Percentiles rank a stretch among this genome's conserved stretches.
Conservation (phyloP, 2,113 vertebrate genomes). For the Axis porcinus region DNA sequence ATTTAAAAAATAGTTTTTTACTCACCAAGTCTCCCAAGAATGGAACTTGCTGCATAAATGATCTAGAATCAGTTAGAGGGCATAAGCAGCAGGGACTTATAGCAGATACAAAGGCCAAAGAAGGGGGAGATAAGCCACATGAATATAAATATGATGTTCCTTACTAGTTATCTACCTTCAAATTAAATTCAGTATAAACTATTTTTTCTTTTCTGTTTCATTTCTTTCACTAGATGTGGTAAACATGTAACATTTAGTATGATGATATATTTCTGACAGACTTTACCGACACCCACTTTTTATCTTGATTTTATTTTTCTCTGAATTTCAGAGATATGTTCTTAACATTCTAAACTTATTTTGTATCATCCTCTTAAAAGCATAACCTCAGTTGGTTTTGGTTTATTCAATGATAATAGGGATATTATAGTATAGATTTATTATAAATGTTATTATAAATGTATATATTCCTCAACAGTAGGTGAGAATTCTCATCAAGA, state of each 20-base stretch:
- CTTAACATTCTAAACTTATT: not conserved
- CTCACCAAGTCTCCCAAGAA: constrained; percentile 41
- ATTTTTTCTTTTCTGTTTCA: not conserved
- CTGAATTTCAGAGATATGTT: not conserved
- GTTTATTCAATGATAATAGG: not conserved
- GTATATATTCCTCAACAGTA: not conserved
- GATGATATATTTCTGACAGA: not conserved
- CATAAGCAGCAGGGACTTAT: not conserved
- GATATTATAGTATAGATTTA: not conserved
- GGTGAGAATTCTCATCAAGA: not conserved
- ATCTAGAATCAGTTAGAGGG: not conserved
- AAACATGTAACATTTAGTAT: not conserved
- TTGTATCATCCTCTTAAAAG: not conserved
- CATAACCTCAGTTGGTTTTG: not conserved
- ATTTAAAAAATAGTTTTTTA: constrained; percentile 46
- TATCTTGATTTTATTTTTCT: not conserved
- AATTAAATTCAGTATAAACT: not conserved
- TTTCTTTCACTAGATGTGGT: not conserved
- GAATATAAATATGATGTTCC: not conserved
- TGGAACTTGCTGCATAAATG: constrained; percentile 7
- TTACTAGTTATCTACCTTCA: not conserved
- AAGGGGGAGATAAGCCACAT: not conserved
- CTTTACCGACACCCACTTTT: not conserved
- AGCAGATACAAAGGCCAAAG: not conserved
- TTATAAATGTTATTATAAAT: not conserved